Base-by-base conservation (phyloP, 2,888 invertebrate genomes). In the Polymixis lichenea region DNA sequence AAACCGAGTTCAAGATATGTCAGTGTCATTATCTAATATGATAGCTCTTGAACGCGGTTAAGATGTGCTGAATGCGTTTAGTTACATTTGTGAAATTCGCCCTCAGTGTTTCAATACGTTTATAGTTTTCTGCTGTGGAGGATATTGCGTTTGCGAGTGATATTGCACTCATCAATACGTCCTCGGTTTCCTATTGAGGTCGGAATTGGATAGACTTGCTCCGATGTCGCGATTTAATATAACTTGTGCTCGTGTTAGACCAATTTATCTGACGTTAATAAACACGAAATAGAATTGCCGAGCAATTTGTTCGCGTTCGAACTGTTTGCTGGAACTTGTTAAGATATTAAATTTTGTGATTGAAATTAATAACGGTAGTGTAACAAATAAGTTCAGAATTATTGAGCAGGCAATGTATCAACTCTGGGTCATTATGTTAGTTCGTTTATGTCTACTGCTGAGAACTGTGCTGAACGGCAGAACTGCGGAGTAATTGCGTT, bases 151-250 rank as follows among this genome's bases (percentile, higher is more conserved):
- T 89, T 89, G 82, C 78, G 43, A 60, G 76, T 80, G 86, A 89
- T 90, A 91, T 90, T 87, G 87, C 87, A 81, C 80, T 85, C 88
- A 84, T 88, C 89, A 85, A 87, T 86, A 86, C 86, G 78, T 78
- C 80, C 78, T 83, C 82, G 66, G 79, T 80, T 89, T 89, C 86
- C 88, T 88, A 89, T 90, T 88, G 86, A 84, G 78, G 83, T 82
- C 56, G 72, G 66, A 83, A 86, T 89, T 86, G 83, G 78, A 86
- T 87, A 82, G 75, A 86, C 74, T 84, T 86, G 80, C 82, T 83
- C 78, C 73, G 78, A 82, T 75, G 86, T 80, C 69, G 75, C 71
- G 64, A 73, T 87, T 82, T 78, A 82, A 87, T 85, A 85, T 84
- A 72, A 82, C 68, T 78, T 74, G 85, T 65, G 71, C 74, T 66